Conservation (phyloP, 2,888 invertebrate genomes). For the Bombyx huttoni region DNA sequence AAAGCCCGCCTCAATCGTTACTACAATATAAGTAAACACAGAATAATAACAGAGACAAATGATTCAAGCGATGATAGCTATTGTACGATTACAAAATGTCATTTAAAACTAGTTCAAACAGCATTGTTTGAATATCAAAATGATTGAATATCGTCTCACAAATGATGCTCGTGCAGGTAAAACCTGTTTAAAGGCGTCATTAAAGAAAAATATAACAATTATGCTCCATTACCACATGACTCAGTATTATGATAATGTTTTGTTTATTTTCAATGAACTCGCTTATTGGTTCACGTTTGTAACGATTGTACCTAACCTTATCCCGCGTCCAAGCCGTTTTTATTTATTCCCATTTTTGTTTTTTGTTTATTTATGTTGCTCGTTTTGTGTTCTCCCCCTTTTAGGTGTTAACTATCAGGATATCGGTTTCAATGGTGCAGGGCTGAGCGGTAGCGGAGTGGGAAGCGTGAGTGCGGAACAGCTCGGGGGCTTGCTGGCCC, state of each 20-base stretch:
- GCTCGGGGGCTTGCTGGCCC: slow-evolving; percentile 85
- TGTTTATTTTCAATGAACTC: background rate
- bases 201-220: background rate
- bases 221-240: background rate
- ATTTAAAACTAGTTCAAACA: too few relatives aligned
- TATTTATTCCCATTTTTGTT: slow-evolving; percentile 1
- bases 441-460: slow-evolving; percentile 47
- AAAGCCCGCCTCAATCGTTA: background rate
- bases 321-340: too few relatives aligned
- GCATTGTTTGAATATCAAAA: background rate
- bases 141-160: background rate
- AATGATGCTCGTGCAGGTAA: background rate
- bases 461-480: slow-evolving; percentile 79
- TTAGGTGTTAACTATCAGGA: slow-evolving; percentile 67
- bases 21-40: too few relatives aligned
- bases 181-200: background rate
- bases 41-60: too few relatives aligned
- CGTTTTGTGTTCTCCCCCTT: background rate
- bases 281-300: too few relatives aligned
- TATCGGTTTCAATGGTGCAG: slow-evolving; percentile 69
- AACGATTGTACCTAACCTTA: too few relatives aligned
- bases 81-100: too few relatives aligned
- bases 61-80: too few relatives aligned
- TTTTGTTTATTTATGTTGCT: slow-evolving; percentile 5
- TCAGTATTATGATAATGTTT: background rate